Evolutionary conservation across 2,113 vertebrate species (phyloP).

Genomic region (Brachyhypopomus occidentalis): DNA sequence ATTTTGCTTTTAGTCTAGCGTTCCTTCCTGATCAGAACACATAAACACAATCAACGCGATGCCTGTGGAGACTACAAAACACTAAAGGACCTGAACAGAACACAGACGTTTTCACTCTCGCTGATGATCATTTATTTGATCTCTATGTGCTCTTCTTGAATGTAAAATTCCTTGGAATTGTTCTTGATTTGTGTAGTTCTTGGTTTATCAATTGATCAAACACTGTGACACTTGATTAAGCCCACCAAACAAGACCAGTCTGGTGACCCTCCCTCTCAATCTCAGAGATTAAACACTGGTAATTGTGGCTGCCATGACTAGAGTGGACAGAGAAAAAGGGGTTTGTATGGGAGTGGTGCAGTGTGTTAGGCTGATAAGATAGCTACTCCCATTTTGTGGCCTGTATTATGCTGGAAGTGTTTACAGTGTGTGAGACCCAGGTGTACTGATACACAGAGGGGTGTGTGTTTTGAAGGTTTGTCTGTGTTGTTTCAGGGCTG

Average conservation of each 20-base stretch:
- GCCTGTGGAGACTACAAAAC: not conserved
- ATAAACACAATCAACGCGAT: not conserved
- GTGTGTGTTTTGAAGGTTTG: constrained; percentile 60
- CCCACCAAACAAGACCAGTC: constrained; percentile 17
- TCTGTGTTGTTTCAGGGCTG: constrained; percentile 69
- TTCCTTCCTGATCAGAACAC: not conserved
- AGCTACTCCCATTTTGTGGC: constrained; percentile 45
- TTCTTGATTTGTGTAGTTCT: not conserved
- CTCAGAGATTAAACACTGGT: constrained; percentile 19
- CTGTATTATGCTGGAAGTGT: constrained; percentile 60
- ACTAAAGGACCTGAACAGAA: too few relatives aligned
- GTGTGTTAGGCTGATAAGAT: constrained; percentile 48
- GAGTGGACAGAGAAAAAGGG: constrained; percentile 17
- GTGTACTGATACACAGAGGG: constrained; percentile 42
- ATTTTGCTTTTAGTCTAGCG: too few relatives aligned
- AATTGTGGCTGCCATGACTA: not conserved
- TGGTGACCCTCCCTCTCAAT: constrained; percentile 21
- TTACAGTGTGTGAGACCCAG: constrained; percentile 55
- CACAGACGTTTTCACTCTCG: not conserved
- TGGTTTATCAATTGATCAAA: not conserved
- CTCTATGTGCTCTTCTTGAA: not conserved
- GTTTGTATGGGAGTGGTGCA: constrained; percentile 49
- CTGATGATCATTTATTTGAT: too few relatives aligned
- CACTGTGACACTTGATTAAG: constrained; percentile 12
- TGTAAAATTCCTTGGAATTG: not conserved